Conservation (phyloP, 2,797 vertebrate species). For the Simalia tracyae region DNA sequence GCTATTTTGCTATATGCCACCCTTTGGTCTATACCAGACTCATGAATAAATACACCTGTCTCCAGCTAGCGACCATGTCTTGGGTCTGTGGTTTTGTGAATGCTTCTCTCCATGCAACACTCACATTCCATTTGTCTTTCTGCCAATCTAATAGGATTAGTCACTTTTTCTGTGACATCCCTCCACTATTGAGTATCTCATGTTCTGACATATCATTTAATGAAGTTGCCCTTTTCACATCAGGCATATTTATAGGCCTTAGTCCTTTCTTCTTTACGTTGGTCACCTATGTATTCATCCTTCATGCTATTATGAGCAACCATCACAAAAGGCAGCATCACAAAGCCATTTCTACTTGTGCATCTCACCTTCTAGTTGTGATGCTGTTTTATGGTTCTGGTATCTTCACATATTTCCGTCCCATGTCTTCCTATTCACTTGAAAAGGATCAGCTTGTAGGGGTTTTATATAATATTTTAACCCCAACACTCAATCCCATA, state of each 20-base stretch:
- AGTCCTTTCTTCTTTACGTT: slow-evolving; percentile 28
- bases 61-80: slow-evolving; percentile 26
- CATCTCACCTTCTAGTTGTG: slow-evolving; percentile 51
- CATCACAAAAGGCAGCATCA: not conserved
- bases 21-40: slow-evolving; percentile 45
- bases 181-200: slow-evolving; percentile 26
- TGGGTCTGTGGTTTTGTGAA: slow-evolving; percentile 45
- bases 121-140: slow-evolving; percentile 47
- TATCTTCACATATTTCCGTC: slow-evolving; percentile 52
- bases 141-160: slow-evolving; percentile 12
- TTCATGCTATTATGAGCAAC: not conserved
- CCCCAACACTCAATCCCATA: not conserved
- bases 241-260: slow-evolving; percentile 13
- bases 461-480: slow-evolving; percentile 12
- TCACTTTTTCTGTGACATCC: slow-evolving; percentile 57
- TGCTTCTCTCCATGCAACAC: slow-evolving; percentile 36
- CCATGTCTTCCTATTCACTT: slow-evolving; percentile 27
- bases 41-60: slow-evolving; percentile 37
- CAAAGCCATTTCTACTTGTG: slow-evolving; percentile 48
- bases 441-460: slow-evolving; percentile 28
- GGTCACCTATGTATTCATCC: slow-evolving; percentile 33
- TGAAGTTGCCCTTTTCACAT: not conserved
- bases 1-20: slow-evolving; percentile 54
- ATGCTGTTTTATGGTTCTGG: slow-evolving; percentile 51
- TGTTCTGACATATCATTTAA: slow-evolving; percentile 14